Evolutionary conservation across 2,797 vertebrate genomes (phyloP), one percentile per base, ranked within the genome.

Genomic region (Pipistrellus pygmaeus): DNA sequence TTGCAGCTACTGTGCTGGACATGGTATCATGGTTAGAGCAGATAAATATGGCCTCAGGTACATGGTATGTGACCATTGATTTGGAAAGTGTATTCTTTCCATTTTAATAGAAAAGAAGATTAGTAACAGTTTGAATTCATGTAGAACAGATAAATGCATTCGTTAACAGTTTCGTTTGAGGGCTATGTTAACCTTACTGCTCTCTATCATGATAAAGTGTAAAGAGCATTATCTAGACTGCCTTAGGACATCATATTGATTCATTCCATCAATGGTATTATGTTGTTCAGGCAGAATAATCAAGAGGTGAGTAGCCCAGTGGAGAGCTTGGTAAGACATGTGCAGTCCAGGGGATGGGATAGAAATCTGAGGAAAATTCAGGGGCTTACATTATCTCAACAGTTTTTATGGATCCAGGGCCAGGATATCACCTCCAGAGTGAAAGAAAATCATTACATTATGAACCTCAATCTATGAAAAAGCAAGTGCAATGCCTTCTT

Each of bases 61-160:
- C 13, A 18, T 78, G 27, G n/a, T 89, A 55, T 89, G 66, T 76
- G 66, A 92, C 64, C 60, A 89, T 1, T 95, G 71, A 93, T 92
- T 88, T 92, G 66, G 72, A 95, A 93, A 92, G 92, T 75, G 53
- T 92, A 80, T 73, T 92, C 46, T 90, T 92, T 87, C 60, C 35
- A 27, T 91, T 95, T 92, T 95, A 95, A 93, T 90, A 11, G 8
- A 17, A 75, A 93, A 83, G 44, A 89, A 82, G 64, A 88, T 81
- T 55, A 85, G 86, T 91, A 89, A 53, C 32, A 55, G 5, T 94
- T 89, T 94, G 72, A 96, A 92, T 92, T 87, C 84, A 72, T 84
- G 91, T 93, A 86, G 14, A 94, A 95, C 73, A 94, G 82, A 95
- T 38, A 87, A 93, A 86, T 82, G 77, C 88, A 90, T 93, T 94